phyloP scores from a whole-genome alignment of 2,113 vertebrate species.

The Zeus faber region DNA sequence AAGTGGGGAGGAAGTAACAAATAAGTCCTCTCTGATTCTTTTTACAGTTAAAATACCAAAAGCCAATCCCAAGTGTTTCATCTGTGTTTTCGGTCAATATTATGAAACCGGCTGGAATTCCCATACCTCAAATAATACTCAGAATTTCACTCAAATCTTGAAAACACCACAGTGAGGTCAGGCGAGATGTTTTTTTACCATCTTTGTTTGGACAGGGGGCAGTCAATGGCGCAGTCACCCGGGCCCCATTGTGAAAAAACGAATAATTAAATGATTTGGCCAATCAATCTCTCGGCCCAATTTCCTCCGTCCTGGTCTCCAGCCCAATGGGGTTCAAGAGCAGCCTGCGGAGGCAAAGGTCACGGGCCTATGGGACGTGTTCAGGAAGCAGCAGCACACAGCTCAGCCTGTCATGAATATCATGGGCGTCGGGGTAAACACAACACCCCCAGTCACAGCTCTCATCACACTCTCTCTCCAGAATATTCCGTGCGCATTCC shows the following conservation, averaged over 20 bases:
- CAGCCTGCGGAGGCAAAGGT: constrained; percentile 62
- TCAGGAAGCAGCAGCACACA: constrained; percentile 67
- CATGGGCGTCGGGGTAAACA: constrained; percentile 65
- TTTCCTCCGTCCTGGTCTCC: constrained; percentile 64
- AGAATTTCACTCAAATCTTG: constrained; percentile 29
- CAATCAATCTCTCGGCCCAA: constrained; percentile 66
- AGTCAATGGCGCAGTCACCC: constrained; percentile 28
- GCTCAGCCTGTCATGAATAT: constrained; percentile 68
- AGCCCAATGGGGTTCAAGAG: constrained; percentile 60
- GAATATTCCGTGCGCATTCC: constrained; percentile 41
- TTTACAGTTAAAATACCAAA: constrained; percentile 40
- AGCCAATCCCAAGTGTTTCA: constrained; percentile 19
- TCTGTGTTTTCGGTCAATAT: constrained; percentile 45
- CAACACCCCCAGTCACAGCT: constrained; percentile 50
- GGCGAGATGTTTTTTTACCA: constrained; percentile 28
- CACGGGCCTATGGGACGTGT: constrained; percentile 60
- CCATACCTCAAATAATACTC: constrained; percentile 34
- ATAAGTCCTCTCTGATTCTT: constrained; percentile 45
- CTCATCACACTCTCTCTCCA: constrained; percentile 41
- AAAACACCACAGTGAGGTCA: constrained; percentile 11
- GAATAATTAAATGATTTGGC: constrained; percentile 69
- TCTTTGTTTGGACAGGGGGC: constrained; percentile 36
- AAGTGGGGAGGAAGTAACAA: constrained; percentile 48
- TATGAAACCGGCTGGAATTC: constrained; percentile 43
- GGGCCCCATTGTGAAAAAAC: constrained; percentile 53